phyloP scores from a whole-genome alignment of 2,797 vertebrate genomes.

The Rhinatrema bivittatum region DNA sequence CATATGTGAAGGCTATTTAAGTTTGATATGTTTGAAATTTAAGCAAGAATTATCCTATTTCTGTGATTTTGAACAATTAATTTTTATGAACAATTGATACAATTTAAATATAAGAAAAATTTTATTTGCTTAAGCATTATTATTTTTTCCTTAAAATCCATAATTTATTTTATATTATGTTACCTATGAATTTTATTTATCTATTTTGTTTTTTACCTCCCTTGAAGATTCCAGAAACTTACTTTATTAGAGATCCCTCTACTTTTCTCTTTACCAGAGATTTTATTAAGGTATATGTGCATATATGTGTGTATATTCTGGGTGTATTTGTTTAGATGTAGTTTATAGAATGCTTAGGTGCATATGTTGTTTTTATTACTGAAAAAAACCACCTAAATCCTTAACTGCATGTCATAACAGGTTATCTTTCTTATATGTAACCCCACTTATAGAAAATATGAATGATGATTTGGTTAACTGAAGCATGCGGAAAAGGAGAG shows the following conservation, averaged over 20 bases:
- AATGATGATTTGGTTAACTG: slow-evolving; percentile 82
- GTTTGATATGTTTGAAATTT: background rate
- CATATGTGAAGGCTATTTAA: too few relatives aligned
- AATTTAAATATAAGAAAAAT: too few relatives aligned
- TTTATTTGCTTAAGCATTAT: too few relatives aligned
- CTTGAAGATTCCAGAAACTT: slow-evolving; percentile 57
- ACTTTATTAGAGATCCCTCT: slow-evolving; percentile 65
- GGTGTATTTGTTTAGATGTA: slow-evolving; percentile 63
- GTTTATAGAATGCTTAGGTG: too few relatives aligned
- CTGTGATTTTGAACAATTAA: too few relatives aligned
- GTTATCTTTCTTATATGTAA: slow-evolving; percentile 75
- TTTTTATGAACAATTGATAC: too few relatives aligned
- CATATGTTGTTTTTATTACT: slow-evolving; percentile 18
- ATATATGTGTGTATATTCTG: slow-evolving; percentile 41
- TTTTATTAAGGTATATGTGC: slow-evolving; percentile 57
- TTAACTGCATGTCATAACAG: slow-evolving; percentile 74
- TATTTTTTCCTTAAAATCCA: too few relatives aligned
- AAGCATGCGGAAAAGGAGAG: slow-evolving; percentile 89
- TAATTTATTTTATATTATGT: slow-evolving; percentile 4
- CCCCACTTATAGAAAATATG: slow-evolving; percentile 61
- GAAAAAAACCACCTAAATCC: slow-evolving; percentile 44
- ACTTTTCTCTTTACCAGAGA: slow-evolving; percentile 64
- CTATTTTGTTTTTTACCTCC: slow-evolving; percentile 22
- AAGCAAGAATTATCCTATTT: too few relatives aligned
- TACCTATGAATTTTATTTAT: slow-evolving; percentile 17